Conservation (phyloP, 2,888 invertebrate genomes). For the Thecocarcelia acutangulata region DNA sequence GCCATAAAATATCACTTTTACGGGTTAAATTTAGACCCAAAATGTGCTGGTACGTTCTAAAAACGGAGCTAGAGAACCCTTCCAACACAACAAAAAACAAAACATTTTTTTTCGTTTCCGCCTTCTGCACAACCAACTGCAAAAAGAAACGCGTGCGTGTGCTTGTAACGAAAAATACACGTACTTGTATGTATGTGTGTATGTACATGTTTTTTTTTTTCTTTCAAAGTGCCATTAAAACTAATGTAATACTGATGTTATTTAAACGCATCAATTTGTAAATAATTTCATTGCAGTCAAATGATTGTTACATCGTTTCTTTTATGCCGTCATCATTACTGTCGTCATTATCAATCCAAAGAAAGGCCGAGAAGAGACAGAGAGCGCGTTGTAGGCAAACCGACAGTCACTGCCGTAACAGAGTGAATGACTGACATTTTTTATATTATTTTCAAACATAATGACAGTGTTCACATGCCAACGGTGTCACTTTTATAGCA, state of each 20-base stretch:
- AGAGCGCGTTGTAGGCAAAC: conserved; percentile 2
- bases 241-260: conserved; percentile 50
- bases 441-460: conserved; percentile 10
- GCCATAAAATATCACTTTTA: too few species aligned
- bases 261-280: conserved; percentile 59
- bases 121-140: neutral
- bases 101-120: neutral
- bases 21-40: too few species aligned
- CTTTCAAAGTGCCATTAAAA: conserved; percentile 47
- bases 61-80: too few species aligned
- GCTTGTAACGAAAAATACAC: neutral
- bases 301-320: conserved; percentile 40
- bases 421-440: conserved; percentile 36
- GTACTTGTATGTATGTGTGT: too few species aligned
- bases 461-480: conserved; percentile 47
- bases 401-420: neutral
- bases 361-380: conserved; percentile 18
- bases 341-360: conserved; percentile 55
- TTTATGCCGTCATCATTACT: conserved; percentile 31
- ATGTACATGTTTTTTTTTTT: neutral
- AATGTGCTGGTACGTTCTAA: too few species aligned
- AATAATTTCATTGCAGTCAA: conserved; percentile 47
- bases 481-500: conserved; percentile 10
- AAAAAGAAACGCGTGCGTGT: neutral
- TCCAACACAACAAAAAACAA: too few species aligned